Percentiles rank a stretch among this genome's conserved stretches.
Conservation (phyloP, 2,797 vertebrate genomes). For the Falco biarmicus region DNA sequence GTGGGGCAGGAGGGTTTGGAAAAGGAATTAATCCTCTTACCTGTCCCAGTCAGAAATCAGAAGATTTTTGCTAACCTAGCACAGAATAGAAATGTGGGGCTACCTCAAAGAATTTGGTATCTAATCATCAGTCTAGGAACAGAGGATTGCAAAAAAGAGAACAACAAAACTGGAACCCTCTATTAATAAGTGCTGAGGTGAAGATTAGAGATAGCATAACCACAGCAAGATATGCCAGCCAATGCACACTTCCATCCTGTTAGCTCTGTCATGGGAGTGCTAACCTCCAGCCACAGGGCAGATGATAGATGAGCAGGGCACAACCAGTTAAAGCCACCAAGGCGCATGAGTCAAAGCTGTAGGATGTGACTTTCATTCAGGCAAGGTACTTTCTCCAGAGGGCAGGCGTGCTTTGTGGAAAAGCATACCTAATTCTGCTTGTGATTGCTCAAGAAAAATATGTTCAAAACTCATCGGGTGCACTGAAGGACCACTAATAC, state of each 20-base stretch:
- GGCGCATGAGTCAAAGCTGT: not conserved
- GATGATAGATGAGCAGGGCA: not conserved
- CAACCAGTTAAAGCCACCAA: not conserved
- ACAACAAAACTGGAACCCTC: not conserved
- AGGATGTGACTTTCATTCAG: not conserved
- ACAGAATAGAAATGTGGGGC: not conserved
- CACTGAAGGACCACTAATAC: not conserved
- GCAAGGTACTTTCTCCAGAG: not conserved
- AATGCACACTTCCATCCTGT: not conserved
- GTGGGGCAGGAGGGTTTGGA: not conserved
- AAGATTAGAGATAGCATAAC: not conserved
- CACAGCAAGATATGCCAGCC: not conserved
- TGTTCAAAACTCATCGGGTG: accelerated
- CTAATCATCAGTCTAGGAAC: not conserved
- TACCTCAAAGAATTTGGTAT: not conserved
- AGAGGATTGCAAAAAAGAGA: not conserved
- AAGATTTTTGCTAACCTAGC: not conserved
- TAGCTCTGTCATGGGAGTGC: not conserved
- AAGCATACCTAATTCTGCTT: not conserved
- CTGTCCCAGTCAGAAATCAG: not conserved
- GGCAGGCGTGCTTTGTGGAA: not conserved
- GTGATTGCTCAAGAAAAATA: not conserved
- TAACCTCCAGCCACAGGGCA: not conserved
- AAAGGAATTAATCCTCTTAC: not conserved
- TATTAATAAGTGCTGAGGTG: not conserved